Evolutionary conservation across 2,113 vertebrate genomes (phyloP), one percentile per base, ranked within the genome.

Genomic region (Chamaea fasciata): DNA sequence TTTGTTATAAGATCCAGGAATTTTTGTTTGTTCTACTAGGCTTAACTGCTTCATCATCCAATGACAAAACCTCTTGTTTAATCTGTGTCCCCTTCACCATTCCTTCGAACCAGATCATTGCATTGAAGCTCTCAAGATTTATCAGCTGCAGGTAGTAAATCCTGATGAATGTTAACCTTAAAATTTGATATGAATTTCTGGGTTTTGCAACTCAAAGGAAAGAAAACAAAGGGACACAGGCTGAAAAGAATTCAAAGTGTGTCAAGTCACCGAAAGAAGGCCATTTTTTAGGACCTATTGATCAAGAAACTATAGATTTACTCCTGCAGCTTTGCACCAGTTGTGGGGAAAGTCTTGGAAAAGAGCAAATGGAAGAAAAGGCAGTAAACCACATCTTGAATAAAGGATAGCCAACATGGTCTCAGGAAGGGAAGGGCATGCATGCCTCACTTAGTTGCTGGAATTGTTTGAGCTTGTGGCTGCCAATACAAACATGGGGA

Each of bases 371-470:
- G 69, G 76, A 91, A 92, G 79, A 95, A 92, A 7, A 8, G 75
- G 49, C 74, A 73, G 35, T 80, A 97, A 97, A 68, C 33, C 82
- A 87, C 79, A 95, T 67, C 89, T 92, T 95, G 81, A 96, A 95
- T 82, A 76, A 87, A 95, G 86, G 77, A 92, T 26, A 96, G 69
- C 31, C 82, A 93, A 57, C 57, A 77, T 52, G 80, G 70, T 73
- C 85, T 88, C 62, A 96, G 94, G 90, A 97, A 97, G 44, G 74
- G 71, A 94, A 96, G 92, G 91, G 64, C 71, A 96, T 70, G 49
- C 68, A 96, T 60, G 89, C 89, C 90, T 96, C 63, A 3, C 71
- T 95, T 83, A 78, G 59, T 86, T 63, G 82, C 85, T 93, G 89
- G 95, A 97, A 92, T 81, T 89, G 63, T 86, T 90, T 57, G 78